Base-by-base conservation (phyloP, 2,113 vertebrate species). In the Melanerpes formicivorus region DNA sequence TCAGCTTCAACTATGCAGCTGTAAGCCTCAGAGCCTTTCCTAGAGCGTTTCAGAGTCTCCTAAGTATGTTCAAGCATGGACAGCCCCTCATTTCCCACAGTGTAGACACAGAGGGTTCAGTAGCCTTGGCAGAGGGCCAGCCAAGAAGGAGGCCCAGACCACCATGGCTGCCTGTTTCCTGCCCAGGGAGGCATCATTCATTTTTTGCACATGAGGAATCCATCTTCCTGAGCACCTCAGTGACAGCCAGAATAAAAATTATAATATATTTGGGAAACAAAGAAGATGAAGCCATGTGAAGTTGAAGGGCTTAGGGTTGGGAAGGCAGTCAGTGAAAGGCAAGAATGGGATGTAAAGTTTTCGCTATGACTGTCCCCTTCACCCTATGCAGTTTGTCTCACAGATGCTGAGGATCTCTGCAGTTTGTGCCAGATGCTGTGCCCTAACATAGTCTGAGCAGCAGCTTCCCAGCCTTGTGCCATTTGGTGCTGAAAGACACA, bases 141-240 rank as follows among this genome's bases (percentile, higher is more conserved):
- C 18, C 52, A 69, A 26, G 40, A 22, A 58, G 78, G 34, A 78
- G 55, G n/a, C 37, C 30, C 26, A 7, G n/a, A 34, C 30, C 48
- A 59, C 29, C 3, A 0, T 0, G 0, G 65, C 37, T 78, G 37
- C 42, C 19, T 21, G 15, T 60, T 63, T 71, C 23, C 32, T 72
- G 67, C 29, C 27, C 13, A 4, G 21, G 32, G 19, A 60, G 23
- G 14, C 58, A 67, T 64, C n/a, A 1, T 59, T 78, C 21, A 6
- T 50, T 84, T 71, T 14, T 56, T 16, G 14, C 14, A 44, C 15
- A 2, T 9, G 27, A 79, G 25, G 81, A 87, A 72, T 32, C 42
- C 0, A 0, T 48, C 52, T 67, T 75, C 71, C 65, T 4, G 4
- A 90, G 52, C 52, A 66, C 62, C 63, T 65, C 3, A 2, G 34